These are phyloP conservation scores for Parnassius apollo DNA, from an alignment of 2,888 invertebrate species.

Conservation along the genomic window DNA sequence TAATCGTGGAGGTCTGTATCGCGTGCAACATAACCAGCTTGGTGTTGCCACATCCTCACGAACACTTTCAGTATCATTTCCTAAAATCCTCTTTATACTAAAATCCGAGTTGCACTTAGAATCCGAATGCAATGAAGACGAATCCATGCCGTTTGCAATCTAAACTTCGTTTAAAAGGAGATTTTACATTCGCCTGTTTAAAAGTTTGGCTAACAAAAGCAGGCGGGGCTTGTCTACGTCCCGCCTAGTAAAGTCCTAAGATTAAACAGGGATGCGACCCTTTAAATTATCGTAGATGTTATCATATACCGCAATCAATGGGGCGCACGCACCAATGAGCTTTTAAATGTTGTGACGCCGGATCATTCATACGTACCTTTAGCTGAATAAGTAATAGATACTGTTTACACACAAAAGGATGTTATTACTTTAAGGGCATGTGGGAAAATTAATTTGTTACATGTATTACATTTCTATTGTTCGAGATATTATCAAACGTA, in stretches of 20 bases:
- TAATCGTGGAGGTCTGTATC: conserved; percentile 86
- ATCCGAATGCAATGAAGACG: conserved; percentile 52
- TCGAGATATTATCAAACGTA: conserved; percentile 37
- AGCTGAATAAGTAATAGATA: conserved; percentile 69
- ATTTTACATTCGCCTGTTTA: conserved; percentile 36
- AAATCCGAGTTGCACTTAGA: conserved; percentile 76
- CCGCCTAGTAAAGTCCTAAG: conserved; percentile 44
- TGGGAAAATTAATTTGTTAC: conserved; percentile 79
- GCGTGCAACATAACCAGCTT: conserved; percentile 86
- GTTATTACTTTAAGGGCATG: conserved; percentile 78
- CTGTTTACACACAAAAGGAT: conserved; percentile 73
- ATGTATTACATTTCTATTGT: conserved; percentile 53
- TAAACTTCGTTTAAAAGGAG: conserved; percentile 25
- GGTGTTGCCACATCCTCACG: conserved; percentile 45
- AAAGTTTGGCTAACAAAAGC: conserved; percentile 36
- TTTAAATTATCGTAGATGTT: conserved; percentile 43
- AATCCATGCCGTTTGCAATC: conserved; percentile 55
- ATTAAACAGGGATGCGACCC: conserved; percentile 26
- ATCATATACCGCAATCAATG: conserved; percentile 57
- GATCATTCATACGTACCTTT: conserved; percentile 64
- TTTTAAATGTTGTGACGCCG: conserved; percentile 71
- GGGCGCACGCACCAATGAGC: conserved; percentile 57
- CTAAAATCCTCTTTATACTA: conserved; percentile 83
- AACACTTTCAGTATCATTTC: conserved; percentile 57
- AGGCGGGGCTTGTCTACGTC: conserved; percentile 41